A percentile compares a stretch with the other conserved stretches of the same genome.
phyloP scores from a whole-genome alignment of 2,888 invertebrate species.

The Anorthoa munda region DNA sequence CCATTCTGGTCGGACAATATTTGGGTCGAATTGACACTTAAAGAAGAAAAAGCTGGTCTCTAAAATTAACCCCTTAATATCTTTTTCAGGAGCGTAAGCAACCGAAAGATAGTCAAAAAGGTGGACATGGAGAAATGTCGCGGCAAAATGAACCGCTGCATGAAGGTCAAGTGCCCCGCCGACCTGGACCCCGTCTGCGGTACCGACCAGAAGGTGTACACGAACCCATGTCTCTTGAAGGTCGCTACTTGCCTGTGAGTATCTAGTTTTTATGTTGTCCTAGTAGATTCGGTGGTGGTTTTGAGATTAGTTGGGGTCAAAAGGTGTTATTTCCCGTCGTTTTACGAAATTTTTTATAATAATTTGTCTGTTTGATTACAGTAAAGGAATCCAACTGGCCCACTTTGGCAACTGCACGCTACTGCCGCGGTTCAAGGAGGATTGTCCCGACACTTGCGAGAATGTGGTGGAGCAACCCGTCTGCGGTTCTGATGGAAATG shows the following conservation, averaged over 20 bases:
- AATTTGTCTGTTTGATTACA: slow-evolving; percentile 75
- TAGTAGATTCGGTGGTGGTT: not conserved
- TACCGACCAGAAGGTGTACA: slow-evolving; percentile 96
- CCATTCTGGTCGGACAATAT: too few relatives aligned
- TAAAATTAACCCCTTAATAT: not conserved
- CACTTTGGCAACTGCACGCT: slow-evolving; percentile 97
- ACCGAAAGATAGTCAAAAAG: slow-evolving; percentile 92
- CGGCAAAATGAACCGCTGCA: slow-evolving; percentile 93
- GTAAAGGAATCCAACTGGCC: slow-evolving; percentile 96
- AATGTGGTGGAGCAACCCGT: slow-evolving; percentile 93
- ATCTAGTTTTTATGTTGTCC: slow-evolving; percentile 14
- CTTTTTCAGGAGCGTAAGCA: slow-evolving; percentile 82
- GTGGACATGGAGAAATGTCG: slow-evolving; percentile 96
- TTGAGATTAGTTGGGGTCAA: too few relatives aligned
- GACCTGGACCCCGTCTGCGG: slow-evolving; percentile 96
- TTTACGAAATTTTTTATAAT: not conserved
- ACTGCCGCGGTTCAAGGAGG: slow-evolving; percentile 93
- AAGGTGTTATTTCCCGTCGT: too few relatives aligned
- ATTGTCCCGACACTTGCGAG: slow-evolving; percentile 90
- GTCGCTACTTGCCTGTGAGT: slow-evolving; percentile 96
- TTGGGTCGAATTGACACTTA: too few relatives aligned
- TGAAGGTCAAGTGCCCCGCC: slow-evolving; percentile 93
- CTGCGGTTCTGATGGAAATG: slow-evolving; percentile 97
- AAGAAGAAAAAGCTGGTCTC: not conserved
- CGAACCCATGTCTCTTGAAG: slow-evolving; percentile 95